Base-by-base conservation (phyloP, 1,140 invertebrate species). In the Cotesia glomerata region DNA sequence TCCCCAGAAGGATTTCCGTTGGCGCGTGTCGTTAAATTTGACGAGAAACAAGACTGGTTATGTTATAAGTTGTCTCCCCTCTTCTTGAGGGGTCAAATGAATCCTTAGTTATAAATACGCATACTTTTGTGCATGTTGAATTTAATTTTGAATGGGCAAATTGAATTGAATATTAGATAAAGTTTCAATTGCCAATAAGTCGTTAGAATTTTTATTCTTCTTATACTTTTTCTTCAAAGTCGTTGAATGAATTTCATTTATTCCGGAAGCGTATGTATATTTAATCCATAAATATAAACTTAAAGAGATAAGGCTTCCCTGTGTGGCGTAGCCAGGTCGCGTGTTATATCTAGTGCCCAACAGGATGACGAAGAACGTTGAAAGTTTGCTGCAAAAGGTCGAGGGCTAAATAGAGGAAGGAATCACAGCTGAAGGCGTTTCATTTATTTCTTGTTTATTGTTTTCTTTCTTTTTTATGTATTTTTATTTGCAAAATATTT, bases 331-430 rank as follows among this genome's bases (percentile, higher is more conserved):
- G 7, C 16, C 14, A 65, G 66, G 34, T 56, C 16, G 9, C 14
- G 36, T 36, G 52, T 64, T 11, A 51, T 18, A 63, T 58, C 18
- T 36, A 16, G 54, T 16, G 45, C 61, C 58, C 67, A 76, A 71
- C 76, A 77, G 71, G 77, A 76, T 76, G 77, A 76, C 63, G 69
- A 77, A 64, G 63, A 74, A 77, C 77, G 78, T 81, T 80, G 66
- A 69, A 77, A 73, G 64, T 52, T 52, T 64, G 66, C 62, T 35
- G 56, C 32, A 59, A 69, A 59, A 36, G 13, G 11, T 18, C 13
- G 26, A 16, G 54, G 54, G 9, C 54, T 8, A 13, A 51, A 8
- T 2, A 18, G 59, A 74, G 74, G 72, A 76, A 76, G 77, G 72
- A 78, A 77, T 77, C 73, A 74, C 76, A 77, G 77, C 76, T 78